These are phyloP conservation scores for Eulimnadia texana DNA, from an alignment of 1,140 invertebrate species.

Conservation along the genomic window DNA sequence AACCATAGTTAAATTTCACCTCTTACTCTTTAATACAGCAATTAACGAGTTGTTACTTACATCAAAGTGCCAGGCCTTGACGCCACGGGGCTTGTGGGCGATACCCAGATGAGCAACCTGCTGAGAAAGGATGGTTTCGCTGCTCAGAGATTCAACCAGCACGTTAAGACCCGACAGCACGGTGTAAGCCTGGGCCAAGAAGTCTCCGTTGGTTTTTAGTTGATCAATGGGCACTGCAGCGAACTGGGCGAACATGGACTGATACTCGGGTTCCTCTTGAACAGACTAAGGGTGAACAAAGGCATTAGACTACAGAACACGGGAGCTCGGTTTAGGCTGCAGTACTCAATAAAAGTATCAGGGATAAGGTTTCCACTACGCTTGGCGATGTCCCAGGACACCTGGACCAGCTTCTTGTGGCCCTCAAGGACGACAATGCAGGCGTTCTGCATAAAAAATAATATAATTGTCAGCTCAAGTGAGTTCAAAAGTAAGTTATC, in stretches of 20 bases:
- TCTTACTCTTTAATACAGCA: not conserved
- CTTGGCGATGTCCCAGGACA: not conserved
- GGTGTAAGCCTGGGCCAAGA: too few relatives aligned
- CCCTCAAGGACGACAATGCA: not conserved
- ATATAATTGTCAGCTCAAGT: not conserved
- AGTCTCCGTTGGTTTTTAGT: too few relatives aligned
- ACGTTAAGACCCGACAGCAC: not conserved
- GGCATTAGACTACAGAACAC: too few relatives aligned
- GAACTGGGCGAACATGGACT: constrained; percentile 39
- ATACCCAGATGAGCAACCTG: not conserved
- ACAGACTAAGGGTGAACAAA: constrained; percentile 38
- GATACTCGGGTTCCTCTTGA: constrained; percentile 43
- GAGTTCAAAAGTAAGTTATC: too few relatives aligned
- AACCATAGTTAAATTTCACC: not conserved
- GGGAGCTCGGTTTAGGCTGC: too few relatives aligned
- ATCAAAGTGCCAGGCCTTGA: not conserved
- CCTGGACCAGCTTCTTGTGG: not conserved
- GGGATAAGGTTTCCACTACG: not conserved
- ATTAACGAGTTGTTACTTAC: too few relatives aligned
- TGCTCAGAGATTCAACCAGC: not conserved
- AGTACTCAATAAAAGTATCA: not conserved
- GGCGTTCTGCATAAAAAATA: not conserved
- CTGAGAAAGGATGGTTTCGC: not conserved
- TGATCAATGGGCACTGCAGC: too few relatives aligned
- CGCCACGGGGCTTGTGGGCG: not conserved